These are phyloP conservation scores for Physeter macrocephalus DNA, from an alignment of 2,113 vertebrate genomes.

Conservation along the genomic window DNA sequence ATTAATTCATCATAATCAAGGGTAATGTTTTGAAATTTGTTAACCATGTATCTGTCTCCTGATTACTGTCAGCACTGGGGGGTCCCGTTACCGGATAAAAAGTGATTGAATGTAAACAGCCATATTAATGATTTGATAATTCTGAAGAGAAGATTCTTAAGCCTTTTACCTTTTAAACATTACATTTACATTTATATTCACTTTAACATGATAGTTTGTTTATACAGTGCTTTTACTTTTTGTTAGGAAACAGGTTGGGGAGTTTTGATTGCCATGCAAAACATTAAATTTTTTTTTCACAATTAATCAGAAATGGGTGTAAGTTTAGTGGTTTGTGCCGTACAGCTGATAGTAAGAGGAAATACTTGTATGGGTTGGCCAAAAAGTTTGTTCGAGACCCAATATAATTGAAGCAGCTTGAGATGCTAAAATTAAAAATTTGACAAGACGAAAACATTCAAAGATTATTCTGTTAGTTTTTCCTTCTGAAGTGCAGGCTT, in stretches of 20 bases:
- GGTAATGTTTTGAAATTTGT: not conserved
- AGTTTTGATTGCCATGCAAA: not conserved
- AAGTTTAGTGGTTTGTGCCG: not conserved
- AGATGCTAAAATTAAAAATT: not conserved
- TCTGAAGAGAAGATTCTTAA: not conserved
- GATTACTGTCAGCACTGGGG: not conserved
- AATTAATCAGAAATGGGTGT: not conserved
- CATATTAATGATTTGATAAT: not conserved
- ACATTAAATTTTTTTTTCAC: not conserved
- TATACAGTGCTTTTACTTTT: not conserved
- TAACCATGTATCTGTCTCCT: not conserved
- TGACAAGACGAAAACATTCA: not conserved
- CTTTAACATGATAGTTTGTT: not conserved
- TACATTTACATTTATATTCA: not conserved
- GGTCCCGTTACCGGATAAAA: accelerated
- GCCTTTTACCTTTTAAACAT: not conserved
- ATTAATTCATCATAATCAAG: not conserved
- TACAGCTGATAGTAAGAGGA: not conserved
- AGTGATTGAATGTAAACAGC: not conserved
- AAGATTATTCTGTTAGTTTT: not conserved
- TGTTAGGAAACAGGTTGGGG: not conserved
- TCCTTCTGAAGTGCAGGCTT: not conserved
- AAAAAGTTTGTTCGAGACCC: no score
- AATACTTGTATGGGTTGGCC: not conserved
- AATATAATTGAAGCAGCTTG: not conserved